These are phyloP conservation scores for Atethmia centrago DNA, from an alignment of 2,888 invertebrate genomes.

Conservation along the genomic window DNA sequence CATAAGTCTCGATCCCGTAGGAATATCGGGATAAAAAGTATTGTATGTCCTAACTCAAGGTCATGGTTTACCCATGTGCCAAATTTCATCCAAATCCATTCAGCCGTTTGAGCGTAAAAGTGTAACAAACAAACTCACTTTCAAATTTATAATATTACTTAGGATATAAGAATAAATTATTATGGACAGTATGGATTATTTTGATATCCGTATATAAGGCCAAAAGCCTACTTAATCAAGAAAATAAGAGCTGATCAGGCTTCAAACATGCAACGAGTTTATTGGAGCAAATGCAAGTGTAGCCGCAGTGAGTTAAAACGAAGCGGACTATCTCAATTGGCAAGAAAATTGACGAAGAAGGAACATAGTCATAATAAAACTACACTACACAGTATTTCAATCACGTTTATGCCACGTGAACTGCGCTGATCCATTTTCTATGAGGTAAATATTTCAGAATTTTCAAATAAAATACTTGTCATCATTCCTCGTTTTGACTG, in stretches of 20 bases:
- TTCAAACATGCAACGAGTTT: neutral
- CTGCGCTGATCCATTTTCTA: slow-evolving; percentile 47
- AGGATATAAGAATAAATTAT: neutral
- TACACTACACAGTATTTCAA: neutral
- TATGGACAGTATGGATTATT: neutral
- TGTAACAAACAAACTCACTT: too few species aligned
- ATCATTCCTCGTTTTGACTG: neutral
- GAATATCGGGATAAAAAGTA: too few species aligned
- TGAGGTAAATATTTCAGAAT: neutral
- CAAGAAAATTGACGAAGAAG: neutral
- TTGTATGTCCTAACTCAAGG: too few species aligned
- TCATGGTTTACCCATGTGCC: too few species aligned
- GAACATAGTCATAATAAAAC: slow-evolving; percentile 11
- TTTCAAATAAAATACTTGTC: neutral
- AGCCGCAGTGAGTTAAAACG: neutral
- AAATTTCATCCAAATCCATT: too few species aligned
- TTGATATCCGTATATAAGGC: neutral
- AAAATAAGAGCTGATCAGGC: neutral
- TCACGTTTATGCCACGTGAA: neutral
- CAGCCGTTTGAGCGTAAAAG: too few species aligned
- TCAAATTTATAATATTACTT: too few species aligned
- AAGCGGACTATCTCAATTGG: slow-evolving; percentile 6
- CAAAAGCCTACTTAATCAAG: neutral
- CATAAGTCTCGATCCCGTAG: too few species aligned
- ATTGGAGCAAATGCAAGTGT: neutral